Evolutionary conservation across 2,113 vertebrate genomes (phyloP), one percentile per base, ranked within the genome.

Genomic region (Galeopterus variegatus): DNA sequence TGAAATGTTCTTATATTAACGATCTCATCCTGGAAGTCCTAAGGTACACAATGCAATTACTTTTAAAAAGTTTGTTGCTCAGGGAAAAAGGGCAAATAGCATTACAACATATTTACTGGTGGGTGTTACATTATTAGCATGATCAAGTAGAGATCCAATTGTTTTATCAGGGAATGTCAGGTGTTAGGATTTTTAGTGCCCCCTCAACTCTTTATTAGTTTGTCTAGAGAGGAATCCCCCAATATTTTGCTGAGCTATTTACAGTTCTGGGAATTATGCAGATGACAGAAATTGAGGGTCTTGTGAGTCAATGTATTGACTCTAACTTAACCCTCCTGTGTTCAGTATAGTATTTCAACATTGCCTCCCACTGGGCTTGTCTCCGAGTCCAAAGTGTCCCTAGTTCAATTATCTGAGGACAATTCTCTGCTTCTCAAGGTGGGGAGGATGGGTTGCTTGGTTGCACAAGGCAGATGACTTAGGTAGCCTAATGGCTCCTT

Each of bases 1-100:
- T 76, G 58, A 93, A 90, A 75, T 84, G 19, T 58, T 93, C 36
- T 95, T 54, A 45, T 60, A 95, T 70, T 79, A 86, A 67, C 54
- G 24, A 36, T 56, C 24, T 72, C 69, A 81, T 36, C 41, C n/a
- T 72, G 36, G n/a, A 95, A 36, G 33, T 69, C 54, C 54, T 88
- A 72, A 92, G 65, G 36, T 50, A 89, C 19, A 70, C 54, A 82
- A 90, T 31, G 4, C 23, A 88, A 92, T 86, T 77, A 60, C 14
- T 77, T 83, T 8, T 79, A n/a, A 79, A 58, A 88, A 72, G 52
- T 24, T 67, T 52, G 26, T 45, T 73, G 10, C 7, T 72, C 82
- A 26, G 12, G 9, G 3, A 11, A 31, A 91, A 77, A 69, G 26
- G 15, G 6, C 24, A n/a, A 77, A 82, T 4, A 93, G 28, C 62